phyloP scores from a whole-genome alignment of 2,797 vertebrate species.

The Cossypha caffra region DNA sequence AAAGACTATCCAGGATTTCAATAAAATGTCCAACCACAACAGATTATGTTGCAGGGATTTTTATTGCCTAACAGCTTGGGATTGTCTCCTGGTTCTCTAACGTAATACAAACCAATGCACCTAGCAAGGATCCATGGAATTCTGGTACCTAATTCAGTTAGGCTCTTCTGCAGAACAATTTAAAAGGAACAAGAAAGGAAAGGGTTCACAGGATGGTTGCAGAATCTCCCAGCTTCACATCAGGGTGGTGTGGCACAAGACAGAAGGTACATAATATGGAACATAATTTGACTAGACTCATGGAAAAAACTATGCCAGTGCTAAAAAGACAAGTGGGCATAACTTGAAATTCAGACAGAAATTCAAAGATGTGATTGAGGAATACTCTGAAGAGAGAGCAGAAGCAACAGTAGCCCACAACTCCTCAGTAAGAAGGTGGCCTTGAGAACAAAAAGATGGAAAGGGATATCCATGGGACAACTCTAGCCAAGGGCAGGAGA shows the following conservation, averaged over 20 bases:
- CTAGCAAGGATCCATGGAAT: not conserved
- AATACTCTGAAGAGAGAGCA: not conserved
- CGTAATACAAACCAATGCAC: not conserved
- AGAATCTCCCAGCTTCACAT: not conserved
- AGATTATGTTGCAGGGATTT: constrained; percentile 34
- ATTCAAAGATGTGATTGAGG: not conserved
- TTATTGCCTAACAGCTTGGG: constrained; percentile 31
- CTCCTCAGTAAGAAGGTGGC: not conserved
- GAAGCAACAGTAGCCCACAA: not conserved
- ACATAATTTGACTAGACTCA: not conserved
- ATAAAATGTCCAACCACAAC: constrained; percentile 53
- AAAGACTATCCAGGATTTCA: constrained; percentile 65
- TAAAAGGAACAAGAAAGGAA: not conserved
- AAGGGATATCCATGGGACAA: not conserved
- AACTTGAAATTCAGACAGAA: not conserved
- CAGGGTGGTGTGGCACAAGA: not conserved
- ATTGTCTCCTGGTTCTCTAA: constrained; percentile 53
- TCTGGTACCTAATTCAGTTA: not conserved
- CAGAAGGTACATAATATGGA: not conserved
- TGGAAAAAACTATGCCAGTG: rapidly evolving
- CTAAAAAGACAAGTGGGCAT: not conserved
- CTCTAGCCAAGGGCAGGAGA: not conserved
- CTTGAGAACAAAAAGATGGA: not conserved
- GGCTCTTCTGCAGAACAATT: not conserved
- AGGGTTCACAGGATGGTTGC: not conserved